Base-by-base conservation (phyloP, 2,113 vertebrate genomes). In the Protomyctophum bolini region DNA sequence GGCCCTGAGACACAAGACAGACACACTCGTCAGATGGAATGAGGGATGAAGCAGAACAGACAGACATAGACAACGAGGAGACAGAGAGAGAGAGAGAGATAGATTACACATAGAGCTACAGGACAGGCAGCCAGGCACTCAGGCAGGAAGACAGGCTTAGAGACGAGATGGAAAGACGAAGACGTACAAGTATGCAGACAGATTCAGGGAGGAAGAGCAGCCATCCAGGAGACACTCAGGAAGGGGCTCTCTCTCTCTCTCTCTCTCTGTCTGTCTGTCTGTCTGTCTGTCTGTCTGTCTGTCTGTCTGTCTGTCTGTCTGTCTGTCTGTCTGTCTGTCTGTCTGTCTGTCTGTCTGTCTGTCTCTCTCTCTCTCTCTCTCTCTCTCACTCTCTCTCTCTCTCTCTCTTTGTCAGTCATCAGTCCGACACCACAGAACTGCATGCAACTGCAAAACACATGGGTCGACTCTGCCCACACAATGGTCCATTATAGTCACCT, bases 391-490 rank as follows among this genome's bases (percentile, higher is more conserved):
- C 51, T 66, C 58, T 45, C 48, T 50, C 15, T 6, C 10, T 9
- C 66, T 64, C 71, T 69, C 61, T 81, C 67, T 83, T 68, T 52
- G 50, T 79, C 73, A 83, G 66, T 83, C 78, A 81, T 83, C 83
- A 67, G 77, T 76, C 76, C 69, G 61, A 84, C 74, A 78, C 79
- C 84, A 65, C 79, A 82, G 77, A 81, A 66, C 72, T 84, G 48
- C 79, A 74, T 83, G 69, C 67, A 83, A 90, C 84, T 91, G 83
- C 75, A 80, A 76, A 88, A 84, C 92, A 91, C 76, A 90, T 90
- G 89, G 84, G 62, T 58, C 68, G 9, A n/a, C 59, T 72, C 66
- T 64, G 63, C 15, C 68, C 46, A 75, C 77, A 90, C 83, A 83
- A 85, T 77, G 65, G 66, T 33, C 77, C 59, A 72, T 81, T 80